Conservation (phyloP, 2,113 vertebrate genomes). For the Gavialis gangeticus region DNA sequence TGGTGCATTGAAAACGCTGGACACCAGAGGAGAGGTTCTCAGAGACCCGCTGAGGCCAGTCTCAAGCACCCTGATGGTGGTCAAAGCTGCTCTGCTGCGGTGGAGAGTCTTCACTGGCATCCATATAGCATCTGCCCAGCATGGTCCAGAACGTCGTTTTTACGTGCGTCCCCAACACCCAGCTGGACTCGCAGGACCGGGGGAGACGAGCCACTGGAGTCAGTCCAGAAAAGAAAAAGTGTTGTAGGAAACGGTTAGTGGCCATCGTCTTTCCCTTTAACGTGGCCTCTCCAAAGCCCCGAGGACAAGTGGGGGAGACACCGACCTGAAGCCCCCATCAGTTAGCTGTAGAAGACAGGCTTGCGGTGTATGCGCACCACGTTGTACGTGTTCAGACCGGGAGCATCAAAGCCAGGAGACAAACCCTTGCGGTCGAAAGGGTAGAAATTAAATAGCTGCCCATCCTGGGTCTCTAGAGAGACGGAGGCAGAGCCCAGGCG, state of each 20-base stretch:
- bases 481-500: conserved; percentile 85
- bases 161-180: not conserved
- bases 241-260: not conserved
- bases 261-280: conserved; percentile 17
- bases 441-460: conserved; percentile 91
- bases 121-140: not conserved
- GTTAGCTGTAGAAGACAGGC: conserved; percentile 80
- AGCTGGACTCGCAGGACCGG: not conserved
- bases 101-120: not conserved
- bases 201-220: not conserved
- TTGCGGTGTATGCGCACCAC: conserved; percentile 83
- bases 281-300: not conserved
- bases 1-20: too few relatives aligned
- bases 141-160: not conserved
- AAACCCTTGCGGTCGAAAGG: conserved; percentile 82
- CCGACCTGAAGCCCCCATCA: not conserved
- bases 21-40: too few relatives aligned
- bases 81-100: too few relatives aligned
- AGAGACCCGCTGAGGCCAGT: too few relatives aligned
- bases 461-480: conserved; percentile 90
- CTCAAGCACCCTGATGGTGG: too few relatives aligned
- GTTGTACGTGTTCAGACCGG: conserved; percentile 91
- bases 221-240: not conserved
- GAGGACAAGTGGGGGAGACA: not conserved
- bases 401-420: conserved; percentile 91